These are phyloP conservation scores for Odontomyia ornata DNA, from an alignment of 2,888 invertebrate species.

Conservation along the genomic window DNA sequence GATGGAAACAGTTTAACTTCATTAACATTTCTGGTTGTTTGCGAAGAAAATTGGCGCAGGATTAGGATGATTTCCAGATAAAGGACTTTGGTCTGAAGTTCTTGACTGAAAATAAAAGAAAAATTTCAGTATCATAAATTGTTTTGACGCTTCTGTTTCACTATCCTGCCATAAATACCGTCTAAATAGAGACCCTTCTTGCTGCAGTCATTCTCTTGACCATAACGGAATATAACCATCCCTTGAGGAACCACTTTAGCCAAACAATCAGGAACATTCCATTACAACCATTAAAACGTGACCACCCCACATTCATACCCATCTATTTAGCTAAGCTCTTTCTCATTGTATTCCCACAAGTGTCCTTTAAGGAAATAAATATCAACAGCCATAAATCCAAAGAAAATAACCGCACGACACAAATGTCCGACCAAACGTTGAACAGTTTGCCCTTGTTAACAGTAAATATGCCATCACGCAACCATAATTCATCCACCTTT, in stretches of 20 bases:
- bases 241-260: neutral
- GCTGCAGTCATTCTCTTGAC: neutral
- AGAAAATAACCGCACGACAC: conserved; percentile 2
- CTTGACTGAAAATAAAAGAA: too few relatives aligned
- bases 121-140: too few relatives aligned
- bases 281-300: neutral
- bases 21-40: too few relatives aligned
- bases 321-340: neutral
- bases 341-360: neutral
- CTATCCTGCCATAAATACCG: too few relatives aligned
- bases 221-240: neutral
- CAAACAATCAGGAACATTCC: neutral
- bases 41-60: too few relatives aligned
- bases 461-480: conserved; percentile 34
- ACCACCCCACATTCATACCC: neutral
- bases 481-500: conserved; percentile 29
- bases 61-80: too few relatives aligned
- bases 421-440: conserved; percentile 1
- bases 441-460: conserved; percentile 20
- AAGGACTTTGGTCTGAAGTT: too few relatives aligned
- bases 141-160: too few relatives aligned
- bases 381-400: conserved; percentile 10
- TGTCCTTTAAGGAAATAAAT: neutral
- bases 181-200: too few relatives aligned
- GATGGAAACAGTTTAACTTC: too few relatives aligned